phyloP scores from a whole-genome alignment of 2,888 invertebrate genomes.

The Leptinotarsa rubiginosa region DNA sequence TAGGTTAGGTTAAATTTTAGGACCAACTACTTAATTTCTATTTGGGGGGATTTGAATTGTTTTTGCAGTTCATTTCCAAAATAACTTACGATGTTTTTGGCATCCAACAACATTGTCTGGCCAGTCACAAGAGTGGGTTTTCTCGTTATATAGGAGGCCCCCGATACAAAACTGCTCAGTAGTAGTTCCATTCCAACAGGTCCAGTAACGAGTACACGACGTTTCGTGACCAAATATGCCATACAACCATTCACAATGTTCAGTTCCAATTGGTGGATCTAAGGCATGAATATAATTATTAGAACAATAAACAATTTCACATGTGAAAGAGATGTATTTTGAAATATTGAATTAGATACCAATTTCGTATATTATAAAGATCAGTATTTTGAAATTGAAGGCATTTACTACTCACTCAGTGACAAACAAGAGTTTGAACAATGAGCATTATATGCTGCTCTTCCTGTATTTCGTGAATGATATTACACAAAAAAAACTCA shows the following conservation, averaged over 20 bases:
- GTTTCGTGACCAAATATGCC: slow-evolving; percentile 95
- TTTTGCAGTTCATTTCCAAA: not conserved
- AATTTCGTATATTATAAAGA: no score
- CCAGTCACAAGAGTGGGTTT: slow-evolving; percentile 93
- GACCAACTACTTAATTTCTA: no score
- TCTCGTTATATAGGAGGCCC: slow-evolving; percentile 89
- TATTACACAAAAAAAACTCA: no score
- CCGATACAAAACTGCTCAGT: slow-evolving; percentile 93
- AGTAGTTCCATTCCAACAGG: slow-evolving; percentile 94
- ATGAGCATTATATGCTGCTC: no score
- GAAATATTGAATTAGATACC: no score
- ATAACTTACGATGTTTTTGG: slow-evolving; percentile 90
- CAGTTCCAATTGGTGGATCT: slow-evolving; percentile 86
- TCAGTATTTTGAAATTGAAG: no score
- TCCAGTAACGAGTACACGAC: slow-evolving; percentile 93
- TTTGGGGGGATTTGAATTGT: not conserved
- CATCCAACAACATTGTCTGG: slow-evolving; percentile 94
- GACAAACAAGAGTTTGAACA: no score
- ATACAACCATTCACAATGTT: slow-evolving; percentile 93
- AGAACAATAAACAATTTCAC: not conserved
- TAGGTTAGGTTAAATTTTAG: no score
- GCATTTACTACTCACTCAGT: no score
- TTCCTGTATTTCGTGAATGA: no score
- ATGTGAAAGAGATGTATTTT: no score
- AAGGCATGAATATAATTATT: slow-evolving; percentile 35